phyloP scores from a whole-genome alignment of 2,888 invertebrate genomes.

The Apeira syringaria region DNA sequence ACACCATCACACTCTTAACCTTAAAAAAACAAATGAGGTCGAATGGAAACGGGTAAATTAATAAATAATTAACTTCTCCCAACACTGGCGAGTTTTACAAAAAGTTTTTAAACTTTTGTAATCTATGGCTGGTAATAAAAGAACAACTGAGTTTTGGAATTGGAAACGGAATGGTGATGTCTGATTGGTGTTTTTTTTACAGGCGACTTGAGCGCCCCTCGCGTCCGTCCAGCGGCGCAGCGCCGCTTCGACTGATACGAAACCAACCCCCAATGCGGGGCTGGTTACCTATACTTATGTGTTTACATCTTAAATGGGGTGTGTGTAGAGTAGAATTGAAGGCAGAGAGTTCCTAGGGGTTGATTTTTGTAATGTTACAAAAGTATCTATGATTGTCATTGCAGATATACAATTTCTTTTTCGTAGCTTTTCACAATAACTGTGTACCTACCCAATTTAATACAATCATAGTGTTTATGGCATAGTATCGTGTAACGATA shows the following conservation, averaged over 20 bases:
- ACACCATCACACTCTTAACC: constrained; percentile 16
- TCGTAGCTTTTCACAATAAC: too few relatives aligned
- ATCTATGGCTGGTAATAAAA: not conserved
- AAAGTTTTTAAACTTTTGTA: not conserved
- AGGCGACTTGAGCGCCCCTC: constrained; percentile 20
- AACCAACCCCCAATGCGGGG: constrained; percentile 47
- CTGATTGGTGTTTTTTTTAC: constrained; percentile 12
- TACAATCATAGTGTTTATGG: too few relatives aligned
- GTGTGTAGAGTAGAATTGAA: constrained; percentile 50
- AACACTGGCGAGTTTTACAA: constrained; percentile 7
- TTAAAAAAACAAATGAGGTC: constrained; percentile 21
- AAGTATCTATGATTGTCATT: too few relatives aligned
- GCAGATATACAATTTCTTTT: too few relatives aligned
- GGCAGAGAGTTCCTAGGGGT: constrained; percentile 14
- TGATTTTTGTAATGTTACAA: too few relatives aligned
- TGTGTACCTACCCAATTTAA: too few relatives aligned
- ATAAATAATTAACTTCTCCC: constrained; percentile 14
- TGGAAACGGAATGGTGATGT: constrained; percentile 6
- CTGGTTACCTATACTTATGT: constrained; percentile 68
- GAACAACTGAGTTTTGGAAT: not conserved
- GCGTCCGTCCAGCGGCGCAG: constrained; percentile 59
- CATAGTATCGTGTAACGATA: too few relatives aligned
- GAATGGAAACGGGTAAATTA: constrained; percentile 10
- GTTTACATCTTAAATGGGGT: constrained; percentile 80
- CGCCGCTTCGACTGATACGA: constrained; percentile 67